Evolutionary conservation across 2,113 vertebrate genomes (phyloP), one percentile per base, ranked within the genome.

Genomic region (Grallaria varia): DNA sequence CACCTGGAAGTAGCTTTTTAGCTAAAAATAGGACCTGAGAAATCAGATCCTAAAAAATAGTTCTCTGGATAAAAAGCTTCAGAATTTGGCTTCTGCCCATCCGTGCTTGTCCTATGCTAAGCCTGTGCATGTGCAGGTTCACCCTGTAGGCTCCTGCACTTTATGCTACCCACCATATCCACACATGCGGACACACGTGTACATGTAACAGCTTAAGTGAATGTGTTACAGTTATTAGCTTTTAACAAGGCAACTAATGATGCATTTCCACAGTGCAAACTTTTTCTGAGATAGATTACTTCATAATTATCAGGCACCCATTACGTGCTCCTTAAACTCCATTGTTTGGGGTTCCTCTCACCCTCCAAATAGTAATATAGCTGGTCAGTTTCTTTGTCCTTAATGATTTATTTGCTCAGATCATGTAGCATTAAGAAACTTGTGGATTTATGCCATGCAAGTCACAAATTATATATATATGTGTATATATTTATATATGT

Each of bases 161-260:
- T 72, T 22, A 14, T 49, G 55, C 23, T 59, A 53, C 12, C 35
- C 27, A 25, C 35, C 60, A 20, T 17, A 82, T 17, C 50, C 66
- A 44, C 49, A 39, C 14, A n/a, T 35, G 12, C 2, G 0, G 20
- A 33, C 20, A 37, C 42, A 67, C 72, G 59, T 2, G 0, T 33
- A 37, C 20, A 75, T 0, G 0, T 25, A 82, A 75, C 3, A 78
- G 39, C 39, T 94, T 56, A 79, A 94, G 12, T 84, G 44, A 81
- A 78, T 64, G 56, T 91, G 47, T 87, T 87, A 77, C 63, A 91
- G 25, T 64, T 56, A 64, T 18, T 72, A 76, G 44, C 68, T 92
- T 92, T 84, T 31, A 92, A 91, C 62, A 92, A 89, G 84, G 53
- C 53, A 84, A 42, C 31, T 23, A 60, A 21, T 47, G 37, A 37